Base-by-base conservation (phyloP, 2,888 invertebrate genomes). In the Emesis russula region DNA sequence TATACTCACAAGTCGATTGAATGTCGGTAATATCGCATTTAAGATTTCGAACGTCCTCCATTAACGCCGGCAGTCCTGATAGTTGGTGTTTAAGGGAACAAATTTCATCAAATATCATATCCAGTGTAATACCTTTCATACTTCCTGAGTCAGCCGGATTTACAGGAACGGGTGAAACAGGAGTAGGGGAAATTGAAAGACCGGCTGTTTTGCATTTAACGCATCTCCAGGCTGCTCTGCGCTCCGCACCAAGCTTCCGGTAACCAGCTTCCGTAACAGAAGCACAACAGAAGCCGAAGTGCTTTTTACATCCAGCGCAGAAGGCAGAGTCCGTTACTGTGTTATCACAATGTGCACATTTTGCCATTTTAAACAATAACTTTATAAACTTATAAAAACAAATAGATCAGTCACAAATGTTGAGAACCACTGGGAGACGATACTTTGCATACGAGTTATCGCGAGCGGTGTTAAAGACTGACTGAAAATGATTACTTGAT, bases 151-250 rank as follows among this genome's bases (percentile, higher is more conserved):
- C 25, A 25, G 25, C 25, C 25, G 25, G 25, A 25, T 25, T 25
- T 25, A 25, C 25, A 25, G 25, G 25, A 25, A 25, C 25, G 25
- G 25, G 25, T 25, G 25, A 25, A 25, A 25, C 25, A 25, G 25
- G 25, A 38, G 18, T 15, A 18, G 41, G 73, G 6, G 41, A 41
- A 25, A 25, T 1, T 25, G 1, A 25, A 25, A 25, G 25, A 25
- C 25, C 25, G 25, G 25, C 2, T 25, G 25, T 7, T 18, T 41
- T 73, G 41, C 38, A 73, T 7, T 15, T 73, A 3, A 41, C 13
- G 18, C 73, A 73, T 18, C 73, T 73, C 73, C 41, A 73, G 18
- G 38, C 5, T 33, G 73, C 73, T 18, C 73, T 38, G 13, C 73
- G 73, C 36, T 73, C 38, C 1, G 74, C 44, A 1, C 74, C 48